Conservation (phyloP, 2,113 vertebrate species). For the Rhadina sibilatrix region DNA sequence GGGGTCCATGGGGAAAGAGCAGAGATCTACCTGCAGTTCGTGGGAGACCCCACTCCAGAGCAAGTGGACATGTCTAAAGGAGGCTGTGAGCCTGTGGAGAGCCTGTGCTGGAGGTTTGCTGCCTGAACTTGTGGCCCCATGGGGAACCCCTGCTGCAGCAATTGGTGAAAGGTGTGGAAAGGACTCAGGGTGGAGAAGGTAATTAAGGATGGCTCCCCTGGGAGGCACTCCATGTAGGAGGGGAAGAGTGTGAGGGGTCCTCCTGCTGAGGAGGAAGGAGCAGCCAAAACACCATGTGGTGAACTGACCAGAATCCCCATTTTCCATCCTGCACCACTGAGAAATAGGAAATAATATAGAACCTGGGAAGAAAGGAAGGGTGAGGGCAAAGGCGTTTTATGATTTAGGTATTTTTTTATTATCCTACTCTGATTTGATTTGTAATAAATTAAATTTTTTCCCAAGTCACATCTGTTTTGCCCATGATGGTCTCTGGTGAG, state of each 20-base stretch:
- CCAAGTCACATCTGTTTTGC: background rate
- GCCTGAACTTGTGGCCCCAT: background rate
- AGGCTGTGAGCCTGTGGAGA: background rate
- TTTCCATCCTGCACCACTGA: background rate
- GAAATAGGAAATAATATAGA: background rate
- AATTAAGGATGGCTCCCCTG: background rate
- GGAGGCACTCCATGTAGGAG: accelerated
- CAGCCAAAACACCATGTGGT: accelerated
- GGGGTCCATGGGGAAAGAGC: background rate
- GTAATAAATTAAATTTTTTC: background rate
- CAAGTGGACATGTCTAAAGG: accelerated
- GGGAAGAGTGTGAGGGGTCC: background rate
- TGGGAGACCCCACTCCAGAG: background rate
- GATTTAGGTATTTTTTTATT: background rate
- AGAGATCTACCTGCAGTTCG: background rate
- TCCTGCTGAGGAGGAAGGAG: background rate
- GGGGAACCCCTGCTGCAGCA: background rate
- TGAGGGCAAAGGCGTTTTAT: accelerated
- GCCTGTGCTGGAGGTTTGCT: background rate
- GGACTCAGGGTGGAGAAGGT: background rate
- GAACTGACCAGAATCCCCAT: background rate
- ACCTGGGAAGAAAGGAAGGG: accelerated
- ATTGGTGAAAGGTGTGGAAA: background rate
- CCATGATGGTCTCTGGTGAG: background rate
- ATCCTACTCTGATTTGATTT: background rate